These are phyloP conservation scores for Dynastes tityus DNA, from an alignment of 2,888 invertebrate genomes.

Conservation along the genomic window DNA sequence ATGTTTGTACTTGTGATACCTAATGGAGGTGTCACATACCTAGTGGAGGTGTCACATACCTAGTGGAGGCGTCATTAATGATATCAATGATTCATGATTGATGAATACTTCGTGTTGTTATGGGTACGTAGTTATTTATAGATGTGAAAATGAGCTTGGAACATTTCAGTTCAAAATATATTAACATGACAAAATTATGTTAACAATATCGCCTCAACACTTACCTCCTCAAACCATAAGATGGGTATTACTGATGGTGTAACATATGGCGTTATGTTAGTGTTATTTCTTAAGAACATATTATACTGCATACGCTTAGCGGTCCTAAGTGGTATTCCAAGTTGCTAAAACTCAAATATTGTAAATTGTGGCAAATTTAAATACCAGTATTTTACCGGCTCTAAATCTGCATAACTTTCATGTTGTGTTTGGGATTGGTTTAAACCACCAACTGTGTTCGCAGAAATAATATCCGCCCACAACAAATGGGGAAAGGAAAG, in stretches of 20 bases:
- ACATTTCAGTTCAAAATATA: neutral
- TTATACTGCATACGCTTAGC: slow-evolving; percentile 79
- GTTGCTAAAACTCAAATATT: slow-evolving; percentile 70
- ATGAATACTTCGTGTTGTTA: neutral
- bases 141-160: neutral
- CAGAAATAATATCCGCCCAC: slow-evolving; percentile 74
- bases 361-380: neutral
- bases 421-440: slow-evolving; percentile 74
- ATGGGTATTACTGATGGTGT: slow-evolving; percentile 74
- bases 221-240: slow-evolving; percentile 76
- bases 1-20: too few relatives aligned
- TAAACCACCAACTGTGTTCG: slow-evolving; percentile 74
- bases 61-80: too few relatives aligned
- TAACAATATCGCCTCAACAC: slow-evolving; percentile 13
- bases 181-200: neutral
- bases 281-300: slow-evolving; percentile 74
- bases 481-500: slow-evolving; percentile 81
- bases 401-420: slow-evolving; percentile 78
- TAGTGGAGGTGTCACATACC: too few relatives aligned
- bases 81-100: too few relatives aligned
- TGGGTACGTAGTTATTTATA: neutral
- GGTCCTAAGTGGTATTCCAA: slow-evolving; percentile 76
- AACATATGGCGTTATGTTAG: slow-evolving; percentile 71
- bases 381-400: slow-evolving; percentile 74
- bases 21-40: too few relatives aligned